Conservation (phyloP, 2,113 vertebrate genomes). For the Cyprinodon brontotheroides region DNA sequence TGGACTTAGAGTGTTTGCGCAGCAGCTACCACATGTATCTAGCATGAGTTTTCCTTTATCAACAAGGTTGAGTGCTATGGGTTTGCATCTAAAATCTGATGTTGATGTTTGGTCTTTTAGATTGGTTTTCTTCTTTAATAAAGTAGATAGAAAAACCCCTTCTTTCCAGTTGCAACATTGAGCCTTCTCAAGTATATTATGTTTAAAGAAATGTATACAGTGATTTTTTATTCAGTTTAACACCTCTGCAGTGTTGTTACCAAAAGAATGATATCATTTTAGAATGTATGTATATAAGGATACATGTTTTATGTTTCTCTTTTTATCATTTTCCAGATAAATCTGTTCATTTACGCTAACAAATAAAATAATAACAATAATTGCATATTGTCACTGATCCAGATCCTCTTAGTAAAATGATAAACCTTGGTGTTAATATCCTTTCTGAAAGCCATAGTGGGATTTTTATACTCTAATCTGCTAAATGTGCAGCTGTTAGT, state of each 20-base stretch:
- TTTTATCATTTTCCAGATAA: neutral
- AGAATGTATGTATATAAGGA: neutral
- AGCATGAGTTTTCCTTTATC: conserved; percentile 46
- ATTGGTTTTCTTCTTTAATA: neutral
- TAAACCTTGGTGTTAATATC: too few species aligned
- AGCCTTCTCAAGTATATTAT: too few species aligned
- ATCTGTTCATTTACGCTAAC: too few species aligned
- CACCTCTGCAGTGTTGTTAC: neutral
- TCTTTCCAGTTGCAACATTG: too few species aligned
- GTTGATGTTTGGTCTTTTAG: neutral
- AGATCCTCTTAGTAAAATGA: neutral
- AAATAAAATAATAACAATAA: too few species aligned
- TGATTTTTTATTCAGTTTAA: neutral
- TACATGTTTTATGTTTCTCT: neutral
- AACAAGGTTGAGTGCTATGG: conserved; percentile 42
- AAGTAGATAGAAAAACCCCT: too few species aligned
- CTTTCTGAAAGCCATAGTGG: too few species aligned
- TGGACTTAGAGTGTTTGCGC: conserved; percentile 60
- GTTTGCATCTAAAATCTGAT: conserved; percentile 43
- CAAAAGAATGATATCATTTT: neutral
- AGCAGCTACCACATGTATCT: conserved; percentile 42
- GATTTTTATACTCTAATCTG: too few species aligned
- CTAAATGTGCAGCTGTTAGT: too few species aligned
- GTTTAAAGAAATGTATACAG: neutral
- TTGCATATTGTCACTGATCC: neutral